Percentiles rank a stretch among this genome's conserved stretches.
These are phyloP conservation scores for Chiridota heheva DNA, from an alignment of 35 echinoderm and acorn worm genomes.

Conservation along the genomic window DNA sequence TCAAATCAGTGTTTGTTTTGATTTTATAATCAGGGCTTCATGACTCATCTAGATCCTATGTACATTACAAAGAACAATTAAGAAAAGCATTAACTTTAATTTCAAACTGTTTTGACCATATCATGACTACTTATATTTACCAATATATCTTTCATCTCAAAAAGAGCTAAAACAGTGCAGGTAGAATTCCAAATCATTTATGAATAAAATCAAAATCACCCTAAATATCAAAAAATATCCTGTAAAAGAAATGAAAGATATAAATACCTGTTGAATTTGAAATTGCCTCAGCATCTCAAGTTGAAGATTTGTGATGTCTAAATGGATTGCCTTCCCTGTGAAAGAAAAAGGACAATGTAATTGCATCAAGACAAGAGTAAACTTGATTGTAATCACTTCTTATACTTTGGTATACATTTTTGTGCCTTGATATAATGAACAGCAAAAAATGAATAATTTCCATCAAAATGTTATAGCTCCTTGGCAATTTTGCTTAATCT, in stretches of 20 bases:
- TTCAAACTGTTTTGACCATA: neutral
- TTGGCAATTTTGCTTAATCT: too few relatives aligned
- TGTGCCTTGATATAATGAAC: neutral
- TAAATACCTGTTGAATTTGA: constrained; percentile 89
- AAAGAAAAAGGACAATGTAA: constrained; percentile 3
- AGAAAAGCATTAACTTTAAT: neutral
- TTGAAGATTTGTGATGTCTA: constrained; percentile 84
- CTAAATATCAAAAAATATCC: too few relatives aligned
- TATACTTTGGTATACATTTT: too few relatives aligned
- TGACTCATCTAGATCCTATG: neutral
- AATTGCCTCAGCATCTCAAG: constrained; percentile 89
- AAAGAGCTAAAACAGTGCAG: neutral
- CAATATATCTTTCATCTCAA: neutral
- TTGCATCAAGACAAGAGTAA: too few relatives aligned
- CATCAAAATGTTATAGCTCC: too few relatives aligned
- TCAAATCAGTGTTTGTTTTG: neutral
- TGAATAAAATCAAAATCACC: too few relatives aligned
- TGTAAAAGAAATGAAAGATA: too few relatives aligned
- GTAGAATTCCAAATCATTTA: neutral
- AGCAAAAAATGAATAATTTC: neutral
- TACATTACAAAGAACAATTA: neutral
- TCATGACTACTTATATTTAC: neutral
- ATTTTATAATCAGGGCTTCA: neutral
- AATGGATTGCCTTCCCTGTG: constrained; percentile 67
- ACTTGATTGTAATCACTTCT: too few relatives aligned